A percentile compares a stretch with the other conserved stretches of the same genome.
Evolutionary conservation across 2,888 invertebrate genomes (phyloP).

Genomic region (Malthinus flaveolus): DNA sequence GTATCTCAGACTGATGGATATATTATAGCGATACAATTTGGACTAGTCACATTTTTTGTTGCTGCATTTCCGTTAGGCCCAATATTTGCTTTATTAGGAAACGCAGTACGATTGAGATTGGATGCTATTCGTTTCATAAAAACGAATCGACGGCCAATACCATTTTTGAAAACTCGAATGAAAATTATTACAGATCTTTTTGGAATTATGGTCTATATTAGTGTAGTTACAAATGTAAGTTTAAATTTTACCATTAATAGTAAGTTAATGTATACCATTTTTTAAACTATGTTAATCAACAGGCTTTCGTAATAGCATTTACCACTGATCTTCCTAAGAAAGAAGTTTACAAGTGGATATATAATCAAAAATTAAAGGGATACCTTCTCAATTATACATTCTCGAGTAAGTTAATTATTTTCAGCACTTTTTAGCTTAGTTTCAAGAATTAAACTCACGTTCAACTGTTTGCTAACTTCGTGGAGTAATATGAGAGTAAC

Average conservation of each 20-base stretch:
- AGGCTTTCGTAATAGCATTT: slow-evolving; percentile 47
- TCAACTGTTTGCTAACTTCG: too few relatives aligned
- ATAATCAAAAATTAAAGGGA: slow-evolving; percentile 26
- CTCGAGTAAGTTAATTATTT: slow-evolving; percentile 40
- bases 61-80: slow-evolving; percentile 70
- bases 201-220: slow-evolving; percentile 43
- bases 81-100: slow-evolving; percentile 64
- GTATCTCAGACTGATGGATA: too few relatives aligned
- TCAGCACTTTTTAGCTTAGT: too few relatives aligned
- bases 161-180: slow-evolving; percentile 37
- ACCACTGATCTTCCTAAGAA: slow-evolving; percentile 42
- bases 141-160: slow-evolving; percentile 40
- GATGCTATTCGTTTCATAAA: slow-evolving; percentile 43
- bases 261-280: slow-evolving; percentile 1
- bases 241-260: background rate
- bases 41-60: slow-evolving; percentile 68
- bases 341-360: slow-evolving; percentile 30
- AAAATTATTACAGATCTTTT: slow-evolving; percentile 48
- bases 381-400: slow-evolving; percentile 39
- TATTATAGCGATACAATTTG: slow-evolving; percentile 69
- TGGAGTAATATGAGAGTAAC: too few relatives aligned
- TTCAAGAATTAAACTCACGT: too few relatives aligned
- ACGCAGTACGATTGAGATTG: slow-evolving; percentile 61
- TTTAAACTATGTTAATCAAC: too few relatives aligned
- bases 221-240: slow-evolving; percentile 47